Percentiles rank a stretch among this genome's conserved stretches.
phyloP scores from a whole-genome alignment of 2,888 invertebrate genomes.

The Nebria salina region DNA sequence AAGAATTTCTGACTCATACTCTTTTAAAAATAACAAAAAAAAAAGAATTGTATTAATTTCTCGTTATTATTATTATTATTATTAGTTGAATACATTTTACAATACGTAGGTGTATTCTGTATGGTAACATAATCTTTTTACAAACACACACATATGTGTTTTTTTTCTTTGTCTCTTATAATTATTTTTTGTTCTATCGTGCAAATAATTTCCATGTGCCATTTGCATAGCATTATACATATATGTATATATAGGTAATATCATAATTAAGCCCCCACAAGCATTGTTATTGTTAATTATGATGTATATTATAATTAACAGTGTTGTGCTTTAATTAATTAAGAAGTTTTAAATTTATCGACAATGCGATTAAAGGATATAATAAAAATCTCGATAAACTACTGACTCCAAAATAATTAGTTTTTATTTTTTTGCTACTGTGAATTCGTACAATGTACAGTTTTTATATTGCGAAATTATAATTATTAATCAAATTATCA shows the following conservation, averaged over 20 bases:
- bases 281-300: constrained; percentile 38
- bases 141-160: too few species aligned
- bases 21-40: too few species aligned
- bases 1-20: too few species aligned
- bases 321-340: constrained; percentile 35
- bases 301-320: constrained; percentile 41
- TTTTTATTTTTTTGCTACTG: background rate
- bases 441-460: background rate
- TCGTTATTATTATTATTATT: too few species aligned
- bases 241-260: constrained; percentile 14
- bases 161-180: too few species aligned
- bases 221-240: background rate
- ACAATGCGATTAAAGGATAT: background rate
- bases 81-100: too few species aligned
- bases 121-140: too few species aligned
- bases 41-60: too few species aligned
- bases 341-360: constrained; percentile 42
- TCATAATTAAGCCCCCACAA: constrained; percentile 28
- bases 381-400: background rate
- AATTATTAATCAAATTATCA: too few species aligned
- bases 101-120: too few species aligned
- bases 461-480: too few species aligned
- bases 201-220: background rate
- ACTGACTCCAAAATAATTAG: background rate
- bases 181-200: background rate